These are phyloP conservation scores for Eretmochelys imbricata DNA, from an alignment of 2,113 vertebrate genomes.

Conservation along the genomic window DNA sequence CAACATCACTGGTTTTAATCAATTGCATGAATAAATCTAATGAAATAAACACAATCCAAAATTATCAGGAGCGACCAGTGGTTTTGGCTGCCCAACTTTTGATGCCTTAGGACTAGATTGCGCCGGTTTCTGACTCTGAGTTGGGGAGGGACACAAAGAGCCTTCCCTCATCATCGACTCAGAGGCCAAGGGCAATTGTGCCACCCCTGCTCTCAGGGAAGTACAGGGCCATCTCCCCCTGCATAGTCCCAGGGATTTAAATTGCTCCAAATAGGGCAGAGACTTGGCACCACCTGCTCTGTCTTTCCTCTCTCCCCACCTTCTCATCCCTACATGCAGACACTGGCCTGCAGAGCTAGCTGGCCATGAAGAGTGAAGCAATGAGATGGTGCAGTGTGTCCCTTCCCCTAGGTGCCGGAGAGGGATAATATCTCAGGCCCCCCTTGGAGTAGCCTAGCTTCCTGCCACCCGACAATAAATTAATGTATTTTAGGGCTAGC, in stretches of 20 bases:
- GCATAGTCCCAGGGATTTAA: not conserved
- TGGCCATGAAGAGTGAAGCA: not conserved
- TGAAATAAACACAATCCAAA: accelerated
- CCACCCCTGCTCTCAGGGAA: not conserved
- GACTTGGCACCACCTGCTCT: not conserved
- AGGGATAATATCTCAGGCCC: not conserved
- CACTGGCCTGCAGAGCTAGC: not conserved
- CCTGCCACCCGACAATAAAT: not conserved
- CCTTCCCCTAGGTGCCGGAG: not conserved
- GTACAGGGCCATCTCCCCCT: not conserved
- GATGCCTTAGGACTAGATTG: not conserved
- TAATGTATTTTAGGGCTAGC: not conserved
- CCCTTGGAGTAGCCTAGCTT: not conserved
- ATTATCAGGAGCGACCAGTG: not conserved
- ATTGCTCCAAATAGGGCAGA: not conserved
- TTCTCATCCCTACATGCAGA: not conserved
- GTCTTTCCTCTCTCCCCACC: not conserved
- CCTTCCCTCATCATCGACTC: not conserved
- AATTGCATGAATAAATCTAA: accelerated
- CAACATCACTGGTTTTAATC: accelerated
- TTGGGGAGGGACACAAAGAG: not conserved
- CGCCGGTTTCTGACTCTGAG: not conserved
- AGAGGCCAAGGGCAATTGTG: not conserved
- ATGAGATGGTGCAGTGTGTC: not conserved
- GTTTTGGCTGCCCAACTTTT: not conserved